Percentiles rank a stretch among this genome's conserved stretches.
phyloP scores from a whole-genome alignment of 2,113 vertebrate species.

The Pithys albifrons region DNA sequence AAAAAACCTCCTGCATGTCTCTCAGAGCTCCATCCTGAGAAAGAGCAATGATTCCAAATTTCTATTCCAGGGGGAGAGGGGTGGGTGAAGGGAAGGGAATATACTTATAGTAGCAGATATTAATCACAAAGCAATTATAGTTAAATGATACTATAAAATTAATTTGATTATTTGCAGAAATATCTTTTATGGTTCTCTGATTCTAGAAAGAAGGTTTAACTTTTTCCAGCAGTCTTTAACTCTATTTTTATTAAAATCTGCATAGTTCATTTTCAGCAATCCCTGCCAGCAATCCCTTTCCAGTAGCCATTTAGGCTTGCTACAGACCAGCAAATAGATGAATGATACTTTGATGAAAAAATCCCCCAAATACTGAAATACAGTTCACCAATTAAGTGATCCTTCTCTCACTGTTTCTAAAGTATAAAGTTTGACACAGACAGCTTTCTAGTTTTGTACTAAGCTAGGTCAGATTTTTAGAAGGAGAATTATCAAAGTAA shows the following conservation, averaged over 20 bases:
- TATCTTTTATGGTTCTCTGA: not conserved
- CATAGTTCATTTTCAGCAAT: not conserved
- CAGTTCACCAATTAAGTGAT: conserved; percentile 7
- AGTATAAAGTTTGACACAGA: conserved; percentile 41
- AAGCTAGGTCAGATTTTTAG: conserved; percentile 17
- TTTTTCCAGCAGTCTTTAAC: not conserved
- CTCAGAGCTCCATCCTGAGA: not conserved
- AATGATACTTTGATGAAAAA: conserved; percentile 6
- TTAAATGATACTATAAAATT: not conserved
- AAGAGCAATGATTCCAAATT: not conserved
- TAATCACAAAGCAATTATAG: not conserved
- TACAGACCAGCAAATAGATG: conserved; percentile 7
- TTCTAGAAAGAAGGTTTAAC: not conserved
- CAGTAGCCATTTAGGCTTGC: conserved; percentile 2
- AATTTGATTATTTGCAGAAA: not conserved
- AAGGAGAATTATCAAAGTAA: conserved; percentile 1
- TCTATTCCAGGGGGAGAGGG: not conserved
- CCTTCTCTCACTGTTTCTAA: conserved; percentile 43
- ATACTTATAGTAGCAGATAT: not conserved
- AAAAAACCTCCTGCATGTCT: not conserved
- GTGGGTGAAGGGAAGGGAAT: not conserved
- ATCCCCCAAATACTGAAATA: conserved; percentile 23
- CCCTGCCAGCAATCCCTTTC: not conserved
- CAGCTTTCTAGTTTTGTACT: conserved; percentile 43
- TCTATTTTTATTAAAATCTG: conserved; percentile 14